These are phyloP conservation scores for Malthinus seriepunctatus DNA, from an alignment of 2,888 invertebrate genomes.

Conservation along the genomic window DNA sequence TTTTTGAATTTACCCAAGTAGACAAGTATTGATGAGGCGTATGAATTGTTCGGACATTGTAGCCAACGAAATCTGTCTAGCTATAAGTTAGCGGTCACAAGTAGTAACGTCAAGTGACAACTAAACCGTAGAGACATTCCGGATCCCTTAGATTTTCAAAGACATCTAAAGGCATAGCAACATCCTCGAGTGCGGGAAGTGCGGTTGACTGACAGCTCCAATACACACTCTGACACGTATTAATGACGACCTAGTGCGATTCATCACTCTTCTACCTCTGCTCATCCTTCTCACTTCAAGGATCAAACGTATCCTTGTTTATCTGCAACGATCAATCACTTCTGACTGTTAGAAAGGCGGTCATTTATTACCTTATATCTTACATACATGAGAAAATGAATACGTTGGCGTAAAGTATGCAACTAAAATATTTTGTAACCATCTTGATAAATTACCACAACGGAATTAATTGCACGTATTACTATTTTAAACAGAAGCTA, in stretches of 20 bases:
- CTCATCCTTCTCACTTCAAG: constrained; percentile 46
- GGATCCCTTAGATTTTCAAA: constrained; percentile 30
- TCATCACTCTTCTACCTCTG: constrained; percentile 55
- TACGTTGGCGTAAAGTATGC: constrained; percentile 16
- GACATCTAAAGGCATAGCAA: constrained; percentile 24
- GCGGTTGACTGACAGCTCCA: constrained; percentile 53
- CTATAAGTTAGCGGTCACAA: constrained; percentile 41
- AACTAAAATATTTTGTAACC: constrained; percentile 15
- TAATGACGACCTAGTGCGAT: constrained; percentile 55
- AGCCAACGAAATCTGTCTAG: constrained; percentile 42
- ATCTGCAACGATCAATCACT: constrained; percentile 56
- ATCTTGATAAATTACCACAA: constrained; percentile 18
- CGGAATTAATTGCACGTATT: constrained; percentile 12
- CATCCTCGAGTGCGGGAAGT: constrained; percentile 31
- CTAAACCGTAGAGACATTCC: constrained; percentile 42
- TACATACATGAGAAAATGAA: constrained; percentile 45
- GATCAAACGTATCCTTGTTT: constrained; percentile 56
- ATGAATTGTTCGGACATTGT: constrained; percentile 36
- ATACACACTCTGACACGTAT: constrained; percentile 55
- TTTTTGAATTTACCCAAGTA: constrained; percentile 17
- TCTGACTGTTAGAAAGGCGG: constrained; percentile 56
- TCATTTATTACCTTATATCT: constrained; percentile 53
- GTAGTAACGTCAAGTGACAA: constrained; percentile 43
- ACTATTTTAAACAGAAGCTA: constrained; percentile 9
- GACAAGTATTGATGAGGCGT: constrained; percentile 36